Evolutionary conservation across 2,113 vertebrate species (phyloP).

Genomic region (Hipposideros armiger): DNA sequence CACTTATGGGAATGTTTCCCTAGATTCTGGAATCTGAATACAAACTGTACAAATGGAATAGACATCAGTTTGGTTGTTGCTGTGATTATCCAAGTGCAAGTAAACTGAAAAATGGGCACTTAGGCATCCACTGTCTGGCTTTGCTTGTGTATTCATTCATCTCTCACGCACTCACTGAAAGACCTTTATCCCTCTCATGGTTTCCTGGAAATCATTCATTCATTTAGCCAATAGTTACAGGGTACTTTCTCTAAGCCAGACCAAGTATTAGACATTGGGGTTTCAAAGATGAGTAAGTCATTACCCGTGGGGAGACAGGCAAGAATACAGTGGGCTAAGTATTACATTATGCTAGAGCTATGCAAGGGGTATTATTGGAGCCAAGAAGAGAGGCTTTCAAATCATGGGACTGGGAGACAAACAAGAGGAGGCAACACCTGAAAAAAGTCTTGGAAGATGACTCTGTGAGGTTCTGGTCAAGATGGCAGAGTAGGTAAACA

Average conservation of each 20-base stretch:
- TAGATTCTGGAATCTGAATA: background rate
- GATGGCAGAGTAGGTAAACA: no score
- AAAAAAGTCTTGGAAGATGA: conserved; percentile 8
- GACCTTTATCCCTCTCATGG: background rate
- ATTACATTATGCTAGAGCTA: background rate
- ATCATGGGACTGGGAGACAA: background rate
- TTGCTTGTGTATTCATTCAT: background rate
- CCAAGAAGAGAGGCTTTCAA: background rate
- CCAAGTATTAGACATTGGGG: background rate
- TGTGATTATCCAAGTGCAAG: conserved; percentile 41
- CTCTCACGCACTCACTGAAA: background rate
- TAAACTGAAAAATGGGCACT: conserved; percentile 22
- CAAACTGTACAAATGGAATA: background rate
- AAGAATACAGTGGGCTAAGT: background rate
- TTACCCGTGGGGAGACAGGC: background rate
- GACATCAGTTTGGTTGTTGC: background rate
- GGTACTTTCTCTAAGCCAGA: background rate
- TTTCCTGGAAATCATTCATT: conserved; percentile 41
- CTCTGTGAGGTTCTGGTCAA: no score
- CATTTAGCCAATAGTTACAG: background rate
- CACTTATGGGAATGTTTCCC: background rate
- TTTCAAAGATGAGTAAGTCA: conserved; percentile 16
- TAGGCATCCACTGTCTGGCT: background rate
- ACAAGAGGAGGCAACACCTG: background rate
- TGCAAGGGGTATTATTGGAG: background rate